A percentile compares a stretch with the other conserved stretches of the same genome.
These are phyloP conservation scores for Darwinula stevensoni DNA, from an alignment of 2,888 invertebrate genomes.

Conservation along the genomic window DNA sequence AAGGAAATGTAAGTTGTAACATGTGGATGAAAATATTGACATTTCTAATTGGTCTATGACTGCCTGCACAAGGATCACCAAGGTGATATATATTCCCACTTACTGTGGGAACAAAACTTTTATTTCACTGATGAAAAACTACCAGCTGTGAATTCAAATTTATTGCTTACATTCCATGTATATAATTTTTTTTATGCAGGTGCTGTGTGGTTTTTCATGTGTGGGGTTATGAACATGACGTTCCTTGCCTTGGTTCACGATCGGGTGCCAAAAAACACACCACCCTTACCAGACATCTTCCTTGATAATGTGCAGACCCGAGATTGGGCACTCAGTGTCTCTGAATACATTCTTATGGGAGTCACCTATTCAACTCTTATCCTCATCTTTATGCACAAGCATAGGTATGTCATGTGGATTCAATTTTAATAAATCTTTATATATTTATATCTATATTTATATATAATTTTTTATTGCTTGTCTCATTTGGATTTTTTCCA, in stretches of 20 bases:
- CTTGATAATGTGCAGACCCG: constrained; percentile 37
- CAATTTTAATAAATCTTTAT: constrained; percentile 6
- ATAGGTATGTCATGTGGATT: constrained; percentile 33
- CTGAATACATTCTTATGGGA: constrained; percentile 58
- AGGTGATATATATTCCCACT: no score
- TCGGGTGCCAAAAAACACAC: constrained; percentile 37
- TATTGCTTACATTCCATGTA: no score
- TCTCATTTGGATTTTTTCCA: constrained; percentile 8
- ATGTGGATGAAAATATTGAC: no score
- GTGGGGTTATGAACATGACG: constrained; percentile 30
- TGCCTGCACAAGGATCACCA: no score
- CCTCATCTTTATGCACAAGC: constrained; percentile 54
- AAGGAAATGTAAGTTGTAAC: no score
- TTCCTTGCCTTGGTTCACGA: constrained; percentile 63
- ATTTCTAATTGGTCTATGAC: no score
- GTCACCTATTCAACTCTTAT: constrained; percentile 44
- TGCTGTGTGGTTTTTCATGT: constrained; percentile 27
- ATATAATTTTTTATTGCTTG: no score
- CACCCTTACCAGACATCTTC: constrained; percentile 52
- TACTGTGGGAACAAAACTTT: no score
- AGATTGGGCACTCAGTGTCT: constrained; percentile 50
- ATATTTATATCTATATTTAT: no score
- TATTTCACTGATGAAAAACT: no score
- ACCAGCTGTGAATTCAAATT: no score
- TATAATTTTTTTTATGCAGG: constrained; percentile 20